These are phyloP conservation scores for Oikopleura dioica DNA, from an alignment of 23 tunicate genomes.

Conservation along the genomic window DNA sequence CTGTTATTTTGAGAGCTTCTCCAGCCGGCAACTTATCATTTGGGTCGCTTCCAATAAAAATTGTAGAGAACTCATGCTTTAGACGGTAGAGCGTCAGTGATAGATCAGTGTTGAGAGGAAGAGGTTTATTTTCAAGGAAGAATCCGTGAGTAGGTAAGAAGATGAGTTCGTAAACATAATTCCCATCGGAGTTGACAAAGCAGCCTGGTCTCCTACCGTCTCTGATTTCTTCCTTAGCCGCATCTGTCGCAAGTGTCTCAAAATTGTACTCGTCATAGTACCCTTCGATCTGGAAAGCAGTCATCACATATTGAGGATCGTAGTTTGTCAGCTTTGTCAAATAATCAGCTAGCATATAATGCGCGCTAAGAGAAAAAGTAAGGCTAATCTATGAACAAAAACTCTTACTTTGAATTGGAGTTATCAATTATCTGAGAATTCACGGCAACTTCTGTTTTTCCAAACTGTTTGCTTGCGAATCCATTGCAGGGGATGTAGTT, in stretches of 20 bases:
- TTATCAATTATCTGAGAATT: neutral
- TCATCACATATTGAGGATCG: neutral
- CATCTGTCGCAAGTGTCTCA: neutral
- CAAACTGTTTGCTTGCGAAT: constrained; percentile 1
- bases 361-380: neutral
- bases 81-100: neutral
- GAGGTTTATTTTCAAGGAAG: neutral
- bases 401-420: neutral
- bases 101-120: neutral
- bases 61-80: neutral
- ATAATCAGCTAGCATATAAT: neutral
- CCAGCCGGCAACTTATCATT: neutral
- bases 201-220: neutral
- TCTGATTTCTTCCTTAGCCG: neutral
- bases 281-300: neutral
- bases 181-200: neutral
- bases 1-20: neutral
- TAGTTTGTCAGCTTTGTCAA: neutral
- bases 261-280: neutral
- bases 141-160: neutral
- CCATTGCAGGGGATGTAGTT: constrained; percentile 2
- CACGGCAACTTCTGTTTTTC: neutral
- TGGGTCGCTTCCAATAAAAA: neutral
- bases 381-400: neutral
- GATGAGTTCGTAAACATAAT: neutral